Evolutionary conservation across 1,140 invertebrate genomes (phyloP).

Genomic region (Dolichoris vasculosae): DNA sequence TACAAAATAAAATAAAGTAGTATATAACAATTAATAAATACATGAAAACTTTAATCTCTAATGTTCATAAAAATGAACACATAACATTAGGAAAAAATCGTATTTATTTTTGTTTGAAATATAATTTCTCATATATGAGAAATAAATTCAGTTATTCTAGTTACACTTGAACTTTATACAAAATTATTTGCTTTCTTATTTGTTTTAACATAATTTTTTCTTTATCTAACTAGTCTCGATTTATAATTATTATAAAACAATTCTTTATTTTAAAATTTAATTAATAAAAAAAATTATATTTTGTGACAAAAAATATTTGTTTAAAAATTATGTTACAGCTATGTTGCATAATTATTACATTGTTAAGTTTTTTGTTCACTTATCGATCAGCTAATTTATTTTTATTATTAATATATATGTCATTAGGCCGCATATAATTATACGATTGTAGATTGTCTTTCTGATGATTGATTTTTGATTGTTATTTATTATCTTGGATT

Average conservation of each 20-base stretch:
- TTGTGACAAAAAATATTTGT: conserved; percentile 2
- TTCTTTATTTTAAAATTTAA: too few relatives aligned
- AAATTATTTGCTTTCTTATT: background rate
- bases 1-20: conserved; percentile 13
- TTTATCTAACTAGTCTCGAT: background rate
- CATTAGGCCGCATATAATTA: background rate
- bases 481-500: conserved; percentile 28
- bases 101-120: background rate
- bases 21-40: background rate
- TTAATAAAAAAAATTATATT: too few relatives aligned
- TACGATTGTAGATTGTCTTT: background rate
- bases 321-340: background rate
- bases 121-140: background rate
- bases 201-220: conserved; percentile 5
- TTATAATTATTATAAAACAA: too few relatives aligned
- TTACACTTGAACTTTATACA: background rate
- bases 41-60: background rate
- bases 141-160: conserved; percentile 28
- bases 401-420: background rate
- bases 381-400: background rate
- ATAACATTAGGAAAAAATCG: background rate
- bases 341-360: conserved; percentile 40
- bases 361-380: conserved; percentile 41
- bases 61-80: background rate
- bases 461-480: conserved; percentile 19